Percentiles rank a stretch among this genome's conserved stretches.
Conservation (phyloP, 2,113 vertebrate species). For the Sisor rabdophorus region DNA sequence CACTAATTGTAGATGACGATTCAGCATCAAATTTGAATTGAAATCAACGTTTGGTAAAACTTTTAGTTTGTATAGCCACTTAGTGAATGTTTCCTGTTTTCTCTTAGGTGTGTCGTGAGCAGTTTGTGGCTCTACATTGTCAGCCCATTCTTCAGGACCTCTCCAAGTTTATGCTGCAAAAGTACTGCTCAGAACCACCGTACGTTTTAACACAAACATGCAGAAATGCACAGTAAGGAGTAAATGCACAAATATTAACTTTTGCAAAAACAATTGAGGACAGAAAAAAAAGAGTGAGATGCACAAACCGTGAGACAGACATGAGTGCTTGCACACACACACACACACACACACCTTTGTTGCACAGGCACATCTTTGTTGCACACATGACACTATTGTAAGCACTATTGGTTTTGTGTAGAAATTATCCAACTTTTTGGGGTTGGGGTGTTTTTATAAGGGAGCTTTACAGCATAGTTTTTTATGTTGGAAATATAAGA, state of each 20-base stretch:
- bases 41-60: background rate
- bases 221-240: background rate
- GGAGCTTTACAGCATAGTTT: too few relatives aligned
- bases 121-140: conserved; percentile 86
- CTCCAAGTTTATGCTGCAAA: conserved; percentile 78
- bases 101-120: conserved; percentile 86
- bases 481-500: background rate
- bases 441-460: background rate
- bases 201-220: conserved; percentile 56
- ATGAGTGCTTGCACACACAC: background rate
- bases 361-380: background rate
- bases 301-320: too few relatives aligned
- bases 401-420: background rate
- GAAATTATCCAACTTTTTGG: background rate
- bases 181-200: conserved; percentile 69
- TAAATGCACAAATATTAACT: too few relatives aligned
- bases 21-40: background rate
- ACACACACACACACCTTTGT: background rate
- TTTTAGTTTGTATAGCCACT: conserved; percentile 16
- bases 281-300: too few relatives aligned
- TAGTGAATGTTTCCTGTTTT: conserved; percentile 19
- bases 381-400: background rate
- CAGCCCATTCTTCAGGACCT: conserved; percentile 87
- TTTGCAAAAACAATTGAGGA: too few relatives aligned
- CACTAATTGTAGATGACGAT: background rate